Conservation (phyloP, 2,888 invertebrate species). For the Glaucopsyche alexis region DNA sequence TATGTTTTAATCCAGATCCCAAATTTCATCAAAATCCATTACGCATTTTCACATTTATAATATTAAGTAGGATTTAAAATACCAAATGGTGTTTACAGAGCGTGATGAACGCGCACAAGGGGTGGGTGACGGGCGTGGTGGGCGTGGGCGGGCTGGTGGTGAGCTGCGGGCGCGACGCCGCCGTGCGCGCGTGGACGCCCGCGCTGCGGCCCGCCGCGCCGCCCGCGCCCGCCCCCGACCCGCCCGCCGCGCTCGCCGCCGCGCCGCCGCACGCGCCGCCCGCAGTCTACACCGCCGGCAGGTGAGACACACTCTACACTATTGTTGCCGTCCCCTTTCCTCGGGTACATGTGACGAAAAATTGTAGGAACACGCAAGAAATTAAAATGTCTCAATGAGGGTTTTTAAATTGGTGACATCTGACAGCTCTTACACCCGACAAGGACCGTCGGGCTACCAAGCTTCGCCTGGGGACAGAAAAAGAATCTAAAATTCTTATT, state of each 20-base stretch:
- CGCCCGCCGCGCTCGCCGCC: conserved; percentile 43
- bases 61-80: no score
- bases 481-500: no score
- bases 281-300: conserved; percentile 88
- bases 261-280: conserved; percentile 78
- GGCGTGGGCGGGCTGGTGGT: conserved; percentile 70
- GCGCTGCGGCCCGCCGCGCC: conserved; percentile 78
- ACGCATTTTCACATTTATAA: no score
- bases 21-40: no score
- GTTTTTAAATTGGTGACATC: no score
- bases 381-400: no score
- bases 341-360: neutral
- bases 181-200: conserved; percentile 86
- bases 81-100: conserved; percentile 47
- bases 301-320: conserved; percentile 77
- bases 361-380: no score
- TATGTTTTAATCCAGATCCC: no score
- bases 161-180: conserved; percentile 88
- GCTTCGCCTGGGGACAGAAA: no score
- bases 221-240: conserved; percentile 84
- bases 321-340: neutral
- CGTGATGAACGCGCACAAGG: conserved; percentile 91
- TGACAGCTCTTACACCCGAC: no score
- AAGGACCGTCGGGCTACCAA: no score
- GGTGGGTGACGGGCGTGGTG: conserved; percentile 90